Percentiles rank a stretch among this genome's conserved stretches.
Conservation (phyloP, 2,888 invertebrate genomes). For the Cryptophagus acutangulus region DNA sequence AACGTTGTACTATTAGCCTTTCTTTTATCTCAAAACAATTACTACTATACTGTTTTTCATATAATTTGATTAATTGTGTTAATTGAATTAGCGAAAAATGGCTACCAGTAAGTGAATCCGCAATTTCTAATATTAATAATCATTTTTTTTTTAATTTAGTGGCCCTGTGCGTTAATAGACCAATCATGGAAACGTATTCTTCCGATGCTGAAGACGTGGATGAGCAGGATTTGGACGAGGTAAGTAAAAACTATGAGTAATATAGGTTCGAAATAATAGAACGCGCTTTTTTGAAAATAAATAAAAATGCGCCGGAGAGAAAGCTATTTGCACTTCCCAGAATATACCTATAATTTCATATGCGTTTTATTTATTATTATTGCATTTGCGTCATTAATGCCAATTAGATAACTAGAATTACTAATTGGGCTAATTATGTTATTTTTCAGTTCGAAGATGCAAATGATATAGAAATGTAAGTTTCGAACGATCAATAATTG, state of each 20-base stretch:
- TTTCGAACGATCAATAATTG: constrained; percentile 18
- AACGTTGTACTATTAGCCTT: no score
- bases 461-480: constrained; percentile 48
- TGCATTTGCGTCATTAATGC: not conserved
- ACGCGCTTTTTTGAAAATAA: no score
- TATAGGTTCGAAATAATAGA: no score
- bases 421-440: not conserved
- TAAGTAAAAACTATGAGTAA: not conserved
- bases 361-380: not conserved
- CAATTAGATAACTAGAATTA: not conserved
- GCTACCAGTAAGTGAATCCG: not conserved
- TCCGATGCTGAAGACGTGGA: constrained; percentile 6
- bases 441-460: constrained; percentile 54
- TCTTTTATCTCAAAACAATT: no score
- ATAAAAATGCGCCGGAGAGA: no score
- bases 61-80: no score
- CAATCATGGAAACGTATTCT: not conserved
- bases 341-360: no score
- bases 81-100: no score
- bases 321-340: no score
- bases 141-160: not conserved
- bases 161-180: not conserved
- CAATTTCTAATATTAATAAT: not conserved
- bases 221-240: constrained; percentile 5
- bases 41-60: no score